These are phyloP conservation scores for Gobius niger DNA, from an alignment of 2,113 vertebrate species.

Conservation along the genomic window DNA sequence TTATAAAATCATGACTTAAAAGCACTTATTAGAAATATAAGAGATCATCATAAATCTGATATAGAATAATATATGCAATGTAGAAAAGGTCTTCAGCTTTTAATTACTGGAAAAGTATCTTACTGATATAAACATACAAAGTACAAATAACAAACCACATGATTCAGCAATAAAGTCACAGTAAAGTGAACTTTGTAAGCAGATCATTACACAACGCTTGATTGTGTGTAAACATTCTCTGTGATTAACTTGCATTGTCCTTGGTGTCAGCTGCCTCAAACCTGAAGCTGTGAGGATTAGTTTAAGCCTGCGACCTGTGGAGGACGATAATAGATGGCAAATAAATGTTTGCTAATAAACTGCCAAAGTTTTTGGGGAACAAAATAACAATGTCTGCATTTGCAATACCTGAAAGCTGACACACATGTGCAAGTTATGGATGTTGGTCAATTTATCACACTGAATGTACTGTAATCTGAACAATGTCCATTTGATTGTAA, in stretches of 20 bases:
- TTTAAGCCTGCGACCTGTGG: neutral
- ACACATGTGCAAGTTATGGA: too few relatives aligned
- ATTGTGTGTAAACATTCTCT: neutral
- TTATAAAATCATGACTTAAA: too few relatives aligned
- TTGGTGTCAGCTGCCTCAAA: neutral
- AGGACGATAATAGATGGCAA: neutral
- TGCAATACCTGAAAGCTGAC: too few relatives aligned
- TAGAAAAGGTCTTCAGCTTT: too few relatives aligned
- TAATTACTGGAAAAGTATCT: too few relatives aligned
- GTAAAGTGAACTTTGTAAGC: conserved; percentile 6
- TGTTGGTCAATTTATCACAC: too few relatives aligned
- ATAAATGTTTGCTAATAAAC: conserved; percentile 1
- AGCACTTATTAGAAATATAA: too few relatives aligned
- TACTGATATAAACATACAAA: too few relatives aligned
- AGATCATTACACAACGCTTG: neutral
- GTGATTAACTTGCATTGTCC: neutral
- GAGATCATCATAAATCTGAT: too few relatives aligned
- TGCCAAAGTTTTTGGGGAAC: neutral
- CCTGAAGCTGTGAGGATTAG: neutral
- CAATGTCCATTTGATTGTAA: neutral
- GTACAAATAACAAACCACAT: neutral
- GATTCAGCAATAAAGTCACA: neutral
- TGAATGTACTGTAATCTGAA: too few relatives aligned
- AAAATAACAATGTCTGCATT: neutral
- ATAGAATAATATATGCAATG: too few relatives aligned